phyloP scores from a whole-genome alignment of 1,140 invertebrate genomes.

The Sycophaga agraensis region DNA sequence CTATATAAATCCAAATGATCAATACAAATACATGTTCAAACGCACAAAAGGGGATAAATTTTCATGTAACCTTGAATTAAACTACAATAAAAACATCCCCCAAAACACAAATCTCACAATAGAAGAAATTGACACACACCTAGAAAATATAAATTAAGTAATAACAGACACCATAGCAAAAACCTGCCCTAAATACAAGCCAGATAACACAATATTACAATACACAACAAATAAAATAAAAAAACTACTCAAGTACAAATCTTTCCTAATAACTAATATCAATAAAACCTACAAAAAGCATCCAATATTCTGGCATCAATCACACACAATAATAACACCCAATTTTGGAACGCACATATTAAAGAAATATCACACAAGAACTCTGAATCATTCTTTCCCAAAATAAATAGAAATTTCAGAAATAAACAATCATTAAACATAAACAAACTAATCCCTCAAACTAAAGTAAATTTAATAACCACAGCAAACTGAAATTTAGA shows the following conservation, averaged over 20 bases:
- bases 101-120: not conserved
- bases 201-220: not conserved
- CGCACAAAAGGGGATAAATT: constrained; percentile 9
- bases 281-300: no score
- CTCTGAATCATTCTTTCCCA: not conserved
- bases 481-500: not conserved
- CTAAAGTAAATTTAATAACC: no score
- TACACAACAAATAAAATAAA: constrained; percentile 6
- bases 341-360: not conserved
- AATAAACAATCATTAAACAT: not conserved
- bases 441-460: not conserved
- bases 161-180: not conserved
- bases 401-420: constrained; percentile 6
- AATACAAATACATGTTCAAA: not conserved
- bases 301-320: not conserved
- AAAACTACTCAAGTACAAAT: not conserved
- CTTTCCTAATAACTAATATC: not conserved
- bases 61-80: not conserved
- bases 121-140: no score
- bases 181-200: not conserved
- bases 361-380: not conserved
- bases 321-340: not conserved
- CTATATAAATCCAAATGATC: not conserved
- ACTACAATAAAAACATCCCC: not conserved
- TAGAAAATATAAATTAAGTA: not conserved